Conservation (phyloP, 2,113 vertebrate genomes). For the Pluvianellus socialis region DNA sequence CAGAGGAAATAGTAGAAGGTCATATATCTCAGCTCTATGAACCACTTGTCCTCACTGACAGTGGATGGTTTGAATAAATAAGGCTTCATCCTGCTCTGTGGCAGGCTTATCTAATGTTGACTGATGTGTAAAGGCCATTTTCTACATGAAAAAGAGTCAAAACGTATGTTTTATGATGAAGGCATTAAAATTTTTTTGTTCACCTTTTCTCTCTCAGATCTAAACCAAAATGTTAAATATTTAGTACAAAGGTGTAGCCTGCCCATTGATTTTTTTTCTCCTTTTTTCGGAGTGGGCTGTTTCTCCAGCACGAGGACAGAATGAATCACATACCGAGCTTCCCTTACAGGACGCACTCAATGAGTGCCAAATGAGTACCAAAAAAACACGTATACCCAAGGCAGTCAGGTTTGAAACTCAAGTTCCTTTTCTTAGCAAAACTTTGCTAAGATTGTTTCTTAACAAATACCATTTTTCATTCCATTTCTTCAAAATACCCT, state of each 20-base stretch:
- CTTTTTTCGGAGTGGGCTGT: background rate
- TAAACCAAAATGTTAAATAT: background rate
- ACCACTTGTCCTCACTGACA: background rate
- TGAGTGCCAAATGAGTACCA: background rate
- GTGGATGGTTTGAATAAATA: background rate
- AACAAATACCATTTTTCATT: background rate
- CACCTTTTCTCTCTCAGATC: background rate
- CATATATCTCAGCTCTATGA: background rate
- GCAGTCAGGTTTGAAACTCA: background rate
- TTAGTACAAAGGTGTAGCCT: background rate
- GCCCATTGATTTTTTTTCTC: background rate
- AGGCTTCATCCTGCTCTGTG: background rate
- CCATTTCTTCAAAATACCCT: background rate
- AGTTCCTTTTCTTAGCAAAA: background rate
- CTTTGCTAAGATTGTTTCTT: background rate
- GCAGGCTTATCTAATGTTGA: background rate
- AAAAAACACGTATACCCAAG: background rate
- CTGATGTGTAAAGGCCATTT: background rate
- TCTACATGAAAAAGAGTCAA: background rate
- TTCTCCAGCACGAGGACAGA: background rate
- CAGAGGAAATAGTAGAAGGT: conserved; percentile 32
- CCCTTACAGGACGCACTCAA: background rate
- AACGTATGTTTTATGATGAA: background rate
- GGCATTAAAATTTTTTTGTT: too few relatives aligned
- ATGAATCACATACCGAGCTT: background rate